phyloP scores from a whole-genome alignment of 2,797 vertebrate genomes.

The Antennarius maculatus region DNA sequence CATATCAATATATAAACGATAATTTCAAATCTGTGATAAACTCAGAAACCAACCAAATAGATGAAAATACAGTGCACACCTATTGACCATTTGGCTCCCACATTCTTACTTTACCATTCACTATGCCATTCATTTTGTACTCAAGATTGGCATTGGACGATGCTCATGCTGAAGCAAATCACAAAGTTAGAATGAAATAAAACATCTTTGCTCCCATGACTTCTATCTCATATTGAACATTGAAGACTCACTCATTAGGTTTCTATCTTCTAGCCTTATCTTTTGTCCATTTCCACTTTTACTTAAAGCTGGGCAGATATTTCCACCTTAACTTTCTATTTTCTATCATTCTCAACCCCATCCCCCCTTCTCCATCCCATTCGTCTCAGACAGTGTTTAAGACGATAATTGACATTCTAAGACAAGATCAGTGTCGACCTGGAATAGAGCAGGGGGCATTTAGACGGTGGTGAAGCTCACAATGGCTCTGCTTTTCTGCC shows the following conservation, averaged over 20 bases:
- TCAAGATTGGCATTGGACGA: not conserved
- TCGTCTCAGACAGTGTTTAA: conserved; percentile 64
- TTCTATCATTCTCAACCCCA: conserved; percentile 30
- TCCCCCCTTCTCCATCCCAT: not conserved
- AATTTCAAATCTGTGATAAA: no score
- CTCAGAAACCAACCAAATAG: no score
- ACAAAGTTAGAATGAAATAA: not conserved
- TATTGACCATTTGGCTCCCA: no score
- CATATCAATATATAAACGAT: no score
- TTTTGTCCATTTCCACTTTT: conserved; percentile 23
- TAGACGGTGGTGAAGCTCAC: conserved; percentile 65
- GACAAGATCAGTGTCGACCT: conserved; percentile 80
- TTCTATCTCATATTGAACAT: conserved; percentile 37
- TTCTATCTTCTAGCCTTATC: conserved; percentile 45
- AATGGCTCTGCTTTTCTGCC: conserved; percentile 72
- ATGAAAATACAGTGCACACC: no score
- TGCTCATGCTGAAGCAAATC: not conserved
- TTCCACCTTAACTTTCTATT: conserved; percentile 48
- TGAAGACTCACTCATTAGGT: conserved; percentile 48
- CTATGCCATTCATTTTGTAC: not conserved
- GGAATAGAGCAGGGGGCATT: conserved; percentile 72
- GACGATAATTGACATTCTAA: conserved; percentile 82
- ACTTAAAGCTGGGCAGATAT: conserved; percentile 55
- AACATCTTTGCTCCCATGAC: conserved; percentile 8
- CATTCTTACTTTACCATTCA: no score